Evolutionary conservation across 2,113 vertebrate genomes (phyloP), one percentile per base, ranked within the genome.

Genomic region (Plectropomus leopardus): DNA sequence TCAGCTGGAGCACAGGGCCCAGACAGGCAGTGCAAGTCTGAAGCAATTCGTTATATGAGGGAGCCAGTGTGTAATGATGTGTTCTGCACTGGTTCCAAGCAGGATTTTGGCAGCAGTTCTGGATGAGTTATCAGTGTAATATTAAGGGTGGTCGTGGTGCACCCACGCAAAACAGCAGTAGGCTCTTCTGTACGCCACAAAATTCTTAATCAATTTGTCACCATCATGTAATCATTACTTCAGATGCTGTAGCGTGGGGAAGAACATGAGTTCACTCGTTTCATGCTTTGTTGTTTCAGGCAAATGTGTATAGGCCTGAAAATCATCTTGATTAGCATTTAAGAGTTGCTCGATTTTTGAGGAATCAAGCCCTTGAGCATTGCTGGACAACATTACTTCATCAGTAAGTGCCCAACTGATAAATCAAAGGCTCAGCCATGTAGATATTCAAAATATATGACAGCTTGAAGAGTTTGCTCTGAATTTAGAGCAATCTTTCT

Each of bases 1-100:
- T 72, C 21, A 16, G 66, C 47, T 71, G 40, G 61, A 82, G 48
- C 66, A 68, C 57, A 66, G 64, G 50, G 30, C 51, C 58, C 47
- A 19, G 54, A 59, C 60, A 81, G 64, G 51, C 63, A 73, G 40
- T 36, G 50, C 26, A 79, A 85, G 68, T 79, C 82, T 83, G 58
- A 88, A 50, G 68, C 61, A 50, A 86, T 86, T 58, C 1, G 14
- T 80, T 78, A 42, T 50, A 36, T 57, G 59, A 86, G 67, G 65
- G 61, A 70, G 77, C 17, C 1, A 82, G 72, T 42, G 70, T 60
- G 69, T 86, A 83, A 86, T 88, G 48, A 85, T 75, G 63, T 75
- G 58, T 82, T 85, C 64, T 81, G 74, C 84, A 54, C 50, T 54
- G 42, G 26, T 76, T 85, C 76, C 81, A 85, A 68, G 64, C 60